These are phyloP conservation scores for Mythimna pallens DNA, from an alignment of 2,888 invertebrate genomes.

Conservation along the genomic window DNA sequence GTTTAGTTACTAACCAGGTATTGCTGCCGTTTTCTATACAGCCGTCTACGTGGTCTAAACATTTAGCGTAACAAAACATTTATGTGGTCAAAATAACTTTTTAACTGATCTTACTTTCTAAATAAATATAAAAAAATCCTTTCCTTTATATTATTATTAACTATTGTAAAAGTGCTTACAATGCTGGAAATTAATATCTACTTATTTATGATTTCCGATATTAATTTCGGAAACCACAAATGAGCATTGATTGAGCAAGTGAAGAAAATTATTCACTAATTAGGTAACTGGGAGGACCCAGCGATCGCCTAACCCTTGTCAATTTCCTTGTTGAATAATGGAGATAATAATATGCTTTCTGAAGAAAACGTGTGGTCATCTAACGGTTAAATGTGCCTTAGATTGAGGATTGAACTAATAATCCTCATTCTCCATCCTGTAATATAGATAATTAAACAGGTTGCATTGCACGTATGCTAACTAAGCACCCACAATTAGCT, in stretches of 20 bases:
- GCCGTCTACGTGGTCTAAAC: no score
- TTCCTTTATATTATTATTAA: no score
- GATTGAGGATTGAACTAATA: conserved; percentile 22
- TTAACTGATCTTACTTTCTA: no score
- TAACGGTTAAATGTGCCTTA: conserved; percentile 6
- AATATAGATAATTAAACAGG: conserved; percentile 20
- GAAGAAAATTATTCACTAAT: background rate
- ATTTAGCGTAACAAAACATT: no score
- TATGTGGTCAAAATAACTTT: no score
- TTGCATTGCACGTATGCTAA: conserved; percentile 22
- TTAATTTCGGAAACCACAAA: no score
- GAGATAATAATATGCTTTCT: background rate
- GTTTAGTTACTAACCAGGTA: no score
- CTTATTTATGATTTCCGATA: no score
- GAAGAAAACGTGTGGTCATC: conserved; percentile 9
- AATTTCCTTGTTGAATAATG: conserved; percentile 17
- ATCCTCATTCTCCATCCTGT: conserved; percentile 8
- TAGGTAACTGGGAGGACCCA: background rate
- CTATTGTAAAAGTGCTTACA: no score
- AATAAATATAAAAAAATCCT: no score
- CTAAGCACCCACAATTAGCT: conserved; percentile 37
- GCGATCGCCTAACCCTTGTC: background rate
- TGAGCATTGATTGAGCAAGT: background rate
- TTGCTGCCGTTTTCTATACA: no score
- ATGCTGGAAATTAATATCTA: no score